Conservation (phyloP, 2,113 vertebrate genomes). For the Hucho hucho region DNA sequence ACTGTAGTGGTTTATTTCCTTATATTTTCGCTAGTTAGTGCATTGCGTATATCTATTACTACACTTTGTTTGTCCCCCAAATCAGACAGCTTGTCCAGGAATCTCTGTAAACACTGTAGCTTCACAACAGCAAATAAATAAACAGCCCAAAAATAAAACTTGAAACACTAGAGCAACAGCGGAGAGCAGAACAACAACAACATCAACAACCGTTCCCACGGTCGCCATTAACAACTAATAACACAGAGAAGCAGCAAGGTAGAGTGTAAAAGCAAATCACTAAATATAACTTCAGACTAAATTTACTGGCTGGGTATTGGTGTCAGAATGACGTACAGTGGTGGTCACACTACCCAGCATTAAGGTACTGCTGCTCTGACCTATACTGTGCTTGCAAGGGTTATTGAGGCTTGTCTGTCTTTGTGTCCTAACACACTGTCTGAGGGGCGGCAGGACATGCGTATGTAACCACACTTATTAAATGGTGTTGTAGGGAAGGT, state of each 20-base stretch:
- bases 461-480: not conserved
- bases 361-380: not conserved
- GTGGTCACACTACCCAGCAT: not conserved
- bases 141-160: no score
- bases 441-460: not conserved
- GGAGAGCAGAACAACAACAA: not conserved
- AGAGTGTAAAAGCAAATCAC: not conserved
- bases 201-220: not conserved
- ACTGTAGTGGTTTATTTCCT: not conserved
- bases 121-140: not conserved
- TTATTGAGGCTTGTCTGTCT: not conserved
- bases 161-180: not conserved
- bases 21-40: not conserved
- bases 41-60: not conserved
- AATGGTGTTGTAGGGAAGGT: not conserved
- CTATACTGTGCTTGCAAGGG: not conserved
- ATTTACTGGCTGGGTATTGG: not conserved
- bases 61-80: not conserved
- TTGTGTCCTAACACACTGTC: not conserved
- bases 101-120: conserved; percentile 36
- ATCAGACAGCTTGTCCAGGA: no score
- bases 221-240: not conserved
- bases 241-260: not conserved
- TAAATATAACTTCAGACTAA: not conserved
- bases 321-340: not conserved